Base-by-base conservation (phyloP, 1,140 invertebrate genomes). In the Achatina immaculata region DNA sequence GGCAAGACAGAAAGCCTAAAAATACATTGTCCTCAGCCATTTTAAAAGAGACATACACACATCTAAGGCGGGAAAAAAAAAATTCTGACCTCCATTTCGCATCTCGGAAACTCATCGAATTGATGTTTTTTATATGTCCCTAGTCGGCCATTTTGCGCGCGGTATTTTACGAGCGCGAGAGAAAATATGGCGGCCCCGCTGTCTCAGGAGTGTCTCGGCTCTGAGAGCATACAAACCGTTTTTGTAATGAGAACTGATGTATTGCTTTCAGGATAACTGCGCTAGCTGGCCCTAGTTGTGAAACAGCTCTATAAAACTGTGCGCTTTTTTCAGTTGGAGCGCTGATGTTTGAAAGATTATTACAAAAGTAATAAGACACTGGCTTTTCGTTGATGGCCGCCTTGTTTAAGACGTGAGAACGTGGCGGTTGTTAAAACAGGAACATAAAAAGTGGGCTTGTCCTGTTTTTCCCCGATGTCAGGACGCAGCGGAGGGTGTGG, bases 171-270 rank as follows among this genome's bases (percentile, higher is more conserved):
- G 45, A 48, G 7, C 7, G 28, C 45, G 58, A 16, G 58, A 62
- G 58, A 62, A 62, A 62, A 62, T 62, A 62, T 62, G 16, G 58
- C 58, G 6, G 58, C 28, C 58, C 58, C n/a, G 19, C n/a, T 1
- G 58, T 62, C 58, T 28, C 58, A 6, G 9, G 58, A 62, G 58
- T n/a, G 28, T 3, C 4, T 2, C 58, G 6, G 28, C 28, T 6
- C n/a, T 62, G 58, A 62, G 21, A 19, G 9, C n/a, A 31, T 62
- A 62, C 58, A 62, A 62, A 62, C 58, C 58, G 58, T 62, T 62
- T 62, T 62, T 62, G 58, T 62, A 62, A 62, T 62, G 58, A 31
- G 58, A 62, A 62, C 58, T 62, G 58, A 62, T 62, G 58, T 62
- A 62, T 62, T 62, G 58, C 58, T 62, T 62, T 62, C 58, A 62